Conservation (phyloP, 2,888 invertebrate species). For the Caenorhabditis sp. region DNA sequence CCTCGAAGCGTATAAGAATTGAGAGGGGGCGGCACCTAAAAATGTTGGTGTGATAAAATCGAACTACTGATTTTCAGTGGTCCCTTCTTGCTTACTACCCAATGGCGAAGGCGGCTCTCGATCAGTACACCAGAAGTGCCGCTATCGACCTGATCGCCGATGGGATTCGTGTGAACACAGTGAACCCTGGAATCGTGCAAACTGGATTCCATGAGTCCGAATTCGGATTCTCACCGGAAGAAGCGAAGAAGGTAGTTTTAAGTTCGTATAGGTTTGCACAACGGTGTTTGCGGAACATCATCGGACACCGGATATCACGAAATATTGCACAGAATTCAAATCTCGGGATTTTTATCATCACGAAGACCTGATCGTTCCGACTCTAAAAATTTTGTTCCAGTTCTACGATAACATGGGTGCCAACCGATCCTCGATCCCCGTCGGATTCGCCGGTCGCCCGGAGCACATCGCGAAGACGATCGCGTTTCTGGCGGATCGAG, state of each 20-base stretch:
- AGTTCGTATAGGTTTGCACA: too few relatives aligned
- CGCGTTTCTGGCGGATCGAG: constrained; percentile 39
- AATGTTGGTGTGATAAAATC: too few relatives aligned
- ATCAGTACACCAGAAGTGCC: constrained; percentile 51
- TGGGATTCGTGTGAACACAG: constrained; percentile 59
- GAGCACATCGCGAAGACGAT: constrained; percentile 43
- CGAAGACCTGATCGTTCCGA: too few relatives aligned
- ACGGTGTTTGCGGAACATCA: too few relatives aligned
- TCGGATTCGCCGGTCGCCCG: constrained; percentile 29
- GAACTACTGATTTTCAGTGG: too few relatives aligned
- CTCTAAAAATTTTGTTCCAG: constrained; percentile 20
- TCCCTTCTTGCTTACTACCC: constrained; percentile 30
- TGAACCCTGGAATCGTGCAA: constrained; percentile 41
- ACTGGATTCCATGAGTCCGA: constrained; percentile 25
- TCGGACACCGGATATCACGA: too few relatives aligned
- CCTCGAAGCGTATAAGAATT: neutral
- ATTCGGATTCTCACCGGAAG: constrained; percentile 24
- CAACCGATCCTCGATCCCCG: constrained; percentile 23
- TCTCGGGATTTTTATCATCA: too few relatives aligned
- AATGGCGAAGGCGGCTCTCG: constrained; percentile 19
- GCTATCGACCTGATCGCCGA: constrained; percentile 49
- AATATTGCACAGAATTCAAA: too few relatives aligned
- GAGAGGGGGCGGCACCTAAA: too few relatives aligned
- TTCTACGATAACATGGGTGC: constrained; percentile 24
- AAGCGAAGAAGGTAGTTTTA: constrained; percentile 11